These are phyloP conservation scores for Cheirogaleus medius DNA, from an alignment of 2,113 vertebrate species.

Conservation along the genomic window DNA sequence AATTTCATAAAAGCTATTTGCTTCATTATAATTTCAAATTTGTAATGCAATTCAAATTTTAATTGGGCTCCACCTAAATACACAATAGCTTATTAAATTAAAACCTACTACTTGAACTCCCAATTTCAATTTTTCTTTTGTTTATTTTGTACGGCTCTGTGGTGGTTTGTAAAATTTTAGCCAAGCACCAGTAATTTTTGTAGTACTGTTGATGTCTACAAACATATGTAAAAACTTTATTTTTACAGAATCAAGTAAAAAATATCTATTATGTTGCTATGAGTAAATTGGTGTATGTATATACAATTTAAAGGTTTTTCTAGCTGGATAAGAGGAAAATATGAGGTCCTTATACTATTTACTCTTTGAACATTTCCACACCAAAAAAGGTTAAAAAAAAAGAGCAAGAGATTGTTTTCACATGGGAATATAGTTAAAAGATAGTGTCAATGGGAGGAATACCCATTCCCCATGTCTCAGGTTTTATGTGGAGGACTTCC, in stretches of 20 bases:
- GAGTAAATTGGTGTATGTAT: neutral
- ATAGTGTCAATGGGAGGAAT: neutral
- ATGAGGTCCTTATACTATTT: neutral
- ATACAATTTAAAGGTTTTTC: neutral
- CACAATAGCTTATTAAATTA: conserved; percentile 48
- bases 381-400: neutral
- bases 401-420: neutral
- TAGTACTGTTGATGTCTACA: neutral
- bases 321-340: neutral
- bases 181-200: neutral
- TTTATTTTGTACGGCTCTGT: neutral
- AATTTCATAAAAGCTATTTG: conserved; percentile 29
- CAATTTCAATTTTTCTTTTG: neutral
- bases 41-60: neutral
- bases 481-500: neutral
- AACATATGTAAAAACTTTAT: neutral
- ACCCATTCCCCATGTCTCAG: neutral
- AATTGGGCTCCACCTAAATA: conserved; percentile 27
- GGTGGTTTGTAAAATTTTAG: neutral
- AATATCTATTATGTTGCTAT: neutral
- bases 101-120: neutral
- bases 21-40: neutral
- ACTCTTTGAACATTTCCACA: neutral
- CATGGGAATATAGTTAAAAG: neutral
- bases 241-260: conserved; percentile 35